Evolutionary conservation across 2,113 vertebrate species (phyloP), one percentile per base, ranked within the genome.

Genomic region (Gadus chalcogrammus): DNA sequence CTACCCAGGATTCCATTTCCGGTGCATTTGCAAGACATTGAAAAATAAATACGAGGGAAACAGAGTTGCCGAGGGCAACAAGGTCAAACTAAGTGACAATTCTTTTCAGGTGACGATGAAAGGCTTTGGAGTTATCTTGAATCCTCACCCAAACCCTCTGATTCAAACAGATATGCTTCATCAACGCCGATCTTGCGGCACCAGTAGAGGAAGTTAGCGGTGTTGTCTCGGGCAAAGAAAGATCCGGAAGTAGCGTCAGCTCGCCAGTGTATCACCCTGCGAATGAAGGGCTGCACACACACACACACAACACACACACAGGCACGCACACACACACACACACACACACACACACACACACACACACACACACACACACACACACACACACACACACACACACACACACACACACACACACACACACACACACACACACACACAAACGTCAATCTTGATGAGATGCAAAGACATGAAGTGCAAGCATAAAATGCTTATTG

Each of bases 141-240:
- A 93, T n/a, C n/a, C 96, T 81, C 92, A 99, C 97, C 97, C 85
- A 99, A 92, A 84, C 95, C 97, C 90, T 99, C 97, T 0, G 97
- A 99, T 84, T 99, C 97, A 88, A 99, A 99, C 18, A 99, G 92
- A 85, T 95, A 96, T 2, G 96, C 94, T 70, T 96, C 94, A 68
- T 95, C 96, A 77, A 99, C 90, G 0, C 97, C 97, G 12, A 95
- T 95, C 85, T 97, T 95, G 88, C 96, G 91, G 88, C 97, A 99
- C 97, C 97, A 99, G 79, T 95, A 93, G 74, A 99, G 91, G 89
- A 99, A 99, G 90, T 99, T 99, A 64, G 96, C 96, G 15, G 96
- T 92, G 84, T 99, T 99, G 90, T 99, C 97, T 67, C 97, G 88
- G 70, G 97, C 97, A 38, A 99, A 98, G 91, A 99, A 99, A 13